Evolutionary conservation across 2,797 vertebrate species (phyloP).

Genomic region (Hoplostethus mediterraneus): DNA sequence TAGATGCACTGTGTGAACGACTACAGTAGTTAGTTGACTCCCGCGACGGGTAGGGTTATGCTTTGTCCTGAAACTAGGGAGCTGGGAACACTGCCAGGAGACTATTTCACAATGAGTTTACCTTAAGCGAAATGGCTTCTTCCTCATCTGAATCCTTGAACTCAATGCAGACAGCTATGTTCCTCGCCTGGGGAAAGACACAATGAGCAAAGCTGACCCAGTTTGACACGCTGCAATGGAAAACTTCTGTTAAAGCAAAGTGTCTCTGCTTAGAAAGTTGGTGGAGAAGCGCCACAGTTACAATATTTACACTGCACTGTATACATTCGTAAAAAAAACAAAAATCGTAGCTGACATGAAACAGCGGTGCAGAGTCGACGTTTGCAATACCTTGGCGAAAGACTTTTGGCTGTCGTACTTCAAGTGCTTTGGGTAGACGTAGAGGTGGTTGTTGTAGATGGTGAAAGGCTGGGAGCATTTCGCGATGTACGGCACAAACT

Average conservation of each 20-base stretch:
- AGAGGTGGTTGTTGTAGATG: slow-evolving; percentile 98
- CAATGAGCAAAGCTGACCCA: neutral
- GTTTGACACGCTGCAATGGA: slow-evolving; percentile 13
- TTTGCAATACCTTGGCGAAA: slow-evolving; percentile 90
- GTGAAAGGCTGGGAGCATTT: slow-evolving; percentile 97
- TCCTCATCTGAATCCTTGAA: slow-evolving; percentile 97
- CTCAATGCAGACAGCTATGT: slow-evolving; percentile 88
- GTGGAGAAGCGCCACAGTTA: neutral
- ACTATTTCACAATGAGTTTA: slow-evolving; percentile 39
- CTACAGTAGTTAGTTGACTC: slow-evolving; percentile 5
- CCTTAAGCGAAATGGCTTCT: slow-evolving; percentile 82
- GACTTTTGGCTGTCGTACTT: slow-evolving; percentile 97
- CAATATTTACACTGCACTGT: neutral
- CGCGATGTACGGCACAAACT: slow-evolving; percentile 95
- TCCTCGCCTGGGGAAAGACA: slow-evolving; percentile 89
- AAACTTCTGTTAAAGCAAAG: neutral
- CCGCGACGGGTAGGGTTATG: neutral
- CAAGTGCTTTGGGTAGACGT: slow-evolving; percentile 95
- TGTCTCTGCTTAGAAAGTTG: neutral
- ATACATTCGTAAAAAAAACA: no score
- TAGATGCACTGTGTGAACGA: slow-evolving; percentile 91
- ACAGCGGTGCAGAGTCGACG: neutral
- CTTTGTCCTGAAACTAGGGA: neutral
- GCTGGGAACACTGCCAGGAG: slow-evolving; percentile 2
- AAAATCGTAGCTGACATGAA: neutral